Evolutionary conservation across 2,888 invertebrate genomes (phyloP).

Genomic region (Nymphalis c-album): DNA sequence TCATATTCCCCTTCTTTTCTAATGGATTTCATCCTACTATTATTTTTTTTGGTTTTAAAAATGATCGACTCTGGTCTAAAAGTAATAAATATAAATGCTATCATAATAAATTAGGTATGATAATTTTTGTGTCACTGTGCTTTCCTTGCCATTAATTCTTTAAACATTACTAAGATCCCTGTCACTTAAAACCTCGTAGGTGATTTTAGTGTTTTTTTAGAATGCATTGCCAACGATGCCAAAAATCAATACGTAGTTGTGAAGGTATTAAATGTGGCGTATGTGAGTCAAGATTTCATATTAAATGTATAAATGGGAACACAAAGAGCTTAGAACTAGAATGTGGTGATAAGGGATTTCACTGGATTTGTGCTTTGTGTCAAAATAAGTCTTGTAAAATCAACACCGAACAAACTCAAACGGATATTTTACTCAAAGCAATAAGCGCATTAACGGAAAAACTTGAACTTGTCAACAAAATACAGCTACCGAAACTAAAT

Average conservation of each 20-base stretch:
- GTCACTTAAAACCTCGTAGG: no score
- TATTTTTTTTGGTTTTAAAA: no score
- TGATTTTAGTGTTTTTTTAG: not conserved
- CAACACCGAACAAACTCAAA: constrained; percentile 40
- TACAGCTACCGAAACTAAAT: constrained; percentile 65
- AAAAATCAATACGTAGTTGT: constrained; percentile 47
- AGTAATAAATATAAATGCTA: no score
- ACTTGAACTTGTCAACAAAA: constrained; percentile 65
- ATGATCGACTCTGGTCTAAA: no score
- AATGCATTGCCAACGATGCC: constrained; percentile 58
- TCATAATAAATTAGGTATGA: no score
- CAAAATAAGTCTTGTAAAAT: constrained; percentile 46
- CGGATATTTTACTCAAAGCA: constrained; percentile 44
- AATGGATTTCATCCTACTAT: no score
- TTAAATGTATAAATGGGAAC: constrained; percentile 46
- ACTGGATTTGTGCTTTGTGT: constrained; percentile 63
- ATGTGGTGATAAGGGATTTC: constrained; percentile 53
- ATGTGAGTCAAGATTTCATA: constrained; percentile 53
- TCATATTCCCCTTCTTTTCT: no score
- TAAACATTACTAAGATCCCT: no score
- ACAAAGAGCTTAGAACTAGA: constrained; percentile 44
- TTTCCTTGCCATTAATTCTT: no score
- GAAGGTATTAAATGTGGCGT: constrained; percentile 53
- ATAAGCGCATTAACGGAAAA: constrained; percentile 58
- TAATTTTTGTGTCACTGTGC: no score